Base-by-base conservation (phyloP, 1,140 invertebrate species). In the Grapholita molesta region DNA sequence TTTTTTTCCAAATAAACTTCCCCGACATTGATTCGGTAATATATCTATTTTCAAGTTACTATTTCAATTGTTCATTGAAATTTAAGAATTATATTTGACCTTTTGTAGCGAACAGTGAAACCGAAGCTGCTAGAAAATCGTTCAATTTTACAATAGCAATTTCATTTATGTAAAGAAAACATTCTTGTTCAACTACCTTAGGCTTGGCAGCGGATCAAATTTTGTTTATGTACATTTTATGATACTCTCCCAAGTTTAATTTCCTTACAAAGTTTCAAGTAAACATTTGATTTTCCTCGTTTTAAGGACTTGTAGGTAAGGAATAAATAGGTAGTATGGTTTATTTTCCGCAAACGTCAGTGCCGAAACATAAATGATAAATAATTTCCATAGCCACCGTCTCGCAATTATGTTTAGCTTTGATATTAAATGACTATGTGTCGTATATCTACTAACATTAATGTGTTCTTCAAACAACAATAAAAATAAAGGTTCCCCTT, bases 1-100 rank as follows among this genome's bases (percentile, higher is more conserved):
- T 70, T 57, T 64, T n/a, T 64, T 69, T 69, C 25, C 24, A 48
- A 42, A 66, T 21, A 35, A 64, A 24, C 21, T 52, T 69, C 3
- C 67, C 2, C 24, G 35, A 23, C 38, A 69, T 64, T 23, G 67
- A 12, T 42, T 24, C 18, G 15, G 25, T 53, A 61, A 15, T 28
- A 55, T 18, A 5, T 48, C 38, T 18, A 18, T 42, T 48, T 18
- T 18, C 38, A 48, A 48, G 15, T 48, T 48, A 48, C 15, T n/a
- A 18, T 2, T 6, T 6, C 15, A 11, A 15, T 3, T 15, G 18
- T 48, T 21, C 18, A 21, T 48, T 7, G 42, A n/a, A 7, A 48
- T 48, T 21, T 48, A 21, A 21, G 11, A 25, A n/a, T 25, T 25
- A 12, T 11, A 28, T 28, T 25, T 55, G 1, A 21, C 24, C 25